Evolutionary conservation across 2,797 vertebrate genomes (phyloP), one percentile per base, ranked within the genome.

Genomic region (Halcyon leucocephala): DNA sequence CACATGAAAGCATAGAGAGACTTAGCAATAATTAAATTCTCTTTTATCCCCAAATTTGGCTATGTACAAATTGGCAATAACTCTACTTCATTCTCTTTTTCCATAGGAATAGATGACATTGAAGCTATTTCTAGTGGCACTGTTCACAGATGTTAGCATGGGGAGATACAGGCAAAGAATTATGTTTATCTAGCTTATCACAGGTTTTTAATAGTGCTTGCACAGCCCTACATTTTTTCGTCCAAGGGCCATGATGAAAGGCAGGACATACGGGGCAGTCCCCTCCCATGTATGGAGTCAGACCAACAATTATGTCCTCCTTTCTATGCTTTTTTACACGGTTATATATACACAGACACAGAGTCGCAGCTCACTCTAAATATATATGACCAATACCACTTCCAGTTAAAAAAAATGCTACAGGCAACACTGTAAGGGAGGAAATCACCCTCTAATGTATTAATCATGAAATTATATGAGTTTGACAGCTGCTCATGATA

Each of bases 361-460:
- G 88, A 80, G 55, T 58, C 28, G 26, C n/a, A 79, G 41, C 29
- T 87, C 61, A 61, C 85, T 94, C 94, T 26, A 96, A 97, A 86
- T 81, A 94, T 92, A 95, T 94, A 81, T 79, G 87, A 89, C 81
- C 60, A 95, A 91, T 62, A 71, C 13, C 31, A 87, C 61, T 80
- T 96, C 84, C 82, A 92, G 71, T 66, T 18, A n/a, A 31, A 82
- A 89, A 89, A 94, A 92, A 84, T 25, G 74, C 96, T 97, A 84
- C 10, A 49, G 90, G 96, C 95, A 95, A 94, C 78, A 96, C 93
- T n/a, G 4, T 58, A 95, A 96, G 81, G 93, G 96, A 95, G 90
- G 97, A 98, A 98, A 98, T 96, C 92, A 93, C 89, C 96, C 96
- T 90, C 84, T 90, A 92, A 96, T 96, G 79, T 90, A 97, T 98